phyloP scores from a whole-genome alignment of 2,888 invertebrate species.

The Cyrtodaria siliqua region DNA sequence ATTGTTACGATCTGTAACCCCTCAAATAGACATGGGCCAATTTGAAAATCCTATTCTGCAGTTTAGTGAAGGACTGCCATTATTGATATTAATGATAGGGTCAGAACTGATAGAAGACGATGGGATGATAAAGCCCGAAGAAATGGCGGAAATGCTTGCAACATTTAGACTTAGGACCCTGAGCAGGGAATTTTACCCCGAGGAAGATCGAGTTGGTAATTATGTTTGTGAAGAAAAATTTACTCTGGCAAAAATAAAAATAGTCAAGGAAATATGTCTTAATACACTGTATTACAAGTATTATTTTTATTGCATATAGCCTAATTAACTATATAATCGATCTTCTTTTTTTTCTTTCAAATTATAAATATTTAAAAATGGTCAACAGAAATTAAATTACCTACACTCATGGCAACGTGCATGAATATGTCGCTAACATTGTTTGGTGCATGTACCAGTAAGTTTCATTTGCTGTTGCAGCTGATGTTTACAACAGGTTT shows the following conservation, averaged over 20 bases:
- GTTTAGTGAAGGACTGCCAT: conserved; percentile 63
- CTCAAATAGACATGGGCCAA: conserved; percentile 55
- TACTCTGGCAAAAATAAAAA: no score
- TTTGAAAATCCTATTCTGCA: conserved; percentile 54
- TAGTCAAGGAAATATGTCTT: no score
- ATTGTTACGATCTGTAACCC: conserved; percentile 47
- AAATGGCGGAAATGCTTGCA: conserved; percentile 62
- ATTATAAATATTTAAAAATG: no score
- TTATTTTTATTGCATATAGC: no score
- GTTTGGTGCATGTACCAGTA: no score
- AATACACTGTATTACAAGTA: no score
- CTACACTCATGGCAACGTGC: no score
- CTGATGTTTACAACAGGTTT: conserved; percentile 50
- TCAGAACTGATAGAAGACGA: conserved; percentile 59
- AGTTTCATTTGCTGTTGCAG: conserved; percentile 29
- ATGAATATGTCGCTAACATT: no score
- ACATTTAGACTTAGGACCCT: conserved; percentile 58
- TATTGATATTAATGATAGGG: conserved; percentile 63
- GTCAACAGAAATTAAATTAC: no score
- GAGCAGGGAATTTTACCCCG: conserved; percentile 57
- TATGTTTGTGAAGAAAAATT: no score
- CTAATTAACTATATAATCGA: no score
- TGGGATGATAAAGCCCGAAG: conserved; percentile 51
- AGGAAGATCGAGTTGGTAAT: conserved; percentile 66
- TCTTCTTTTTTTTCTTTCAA: no score